Conservation (phyloP, 2,888 invertebrate species). For the Polyommatus iphigenia region DNA sequence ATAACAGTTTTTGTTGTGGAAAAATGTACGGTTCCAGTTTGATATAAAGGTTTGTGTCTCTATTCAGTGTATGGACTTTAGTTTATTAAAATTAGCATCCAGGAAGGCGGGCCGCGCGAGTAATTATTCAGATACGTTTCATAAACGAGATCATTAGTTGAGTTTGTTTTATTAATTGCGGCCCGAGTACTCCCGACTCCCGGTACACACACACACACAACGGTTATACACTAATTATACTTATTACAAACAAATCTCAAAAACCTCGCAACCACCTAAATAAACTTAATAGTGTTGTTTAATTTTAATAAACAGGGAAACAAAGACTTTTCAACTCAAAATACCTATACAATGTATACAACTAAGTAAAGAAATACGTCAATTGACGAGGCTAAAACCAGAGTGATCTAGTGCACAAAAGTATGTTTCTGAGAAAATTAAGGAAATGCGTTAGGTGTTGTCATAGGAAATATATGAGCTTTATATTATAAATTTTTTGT, state of each 20-base stretch:
- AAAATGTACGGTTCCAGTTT: background rate
- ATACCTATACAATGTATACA: too few species aligned
- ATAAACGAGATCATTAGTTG: constrained; percentile 29
- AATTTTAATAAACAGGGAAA: background rate
- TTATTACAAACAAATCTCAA: background rate
- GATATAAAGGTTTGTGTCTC: background rate
- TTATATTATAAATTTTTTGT: too few species aligned
- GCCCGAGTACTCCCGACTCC: constrained; percentile 1
- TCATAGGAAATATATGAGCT: too few species aligned
- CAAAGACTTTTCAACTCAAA: too few species aligned
- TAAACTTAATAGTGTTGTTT: background rate
- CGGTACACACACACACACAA: constrained; percentile 6
- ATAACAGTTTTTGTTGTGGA: too few species aligned
- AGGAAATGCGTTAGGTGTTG: too few species aligned
- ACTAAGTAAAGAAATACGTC: too few species aligned
- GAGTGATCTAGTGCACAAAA: too few species aligned
- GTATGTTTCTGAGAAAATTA: too few species aligned
- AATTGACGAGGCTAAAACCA: too few species aligned
- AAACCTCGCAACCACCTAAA: background rate
- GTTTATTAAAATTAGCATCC: constrained; percentile 13
- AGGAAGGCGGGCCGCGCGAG: constrained; percentile 20
- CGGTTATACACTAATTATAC: background rate
- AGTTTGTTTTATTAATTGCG: constrained; percentile 31
- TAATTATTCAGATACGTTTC: constrained; percentile 31
- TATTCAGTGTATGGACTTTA: background rate